Base-by-base conservation (phyloP, 2,113 vertebrate species). In the Poeciliopsis occidentalis region DNA sequence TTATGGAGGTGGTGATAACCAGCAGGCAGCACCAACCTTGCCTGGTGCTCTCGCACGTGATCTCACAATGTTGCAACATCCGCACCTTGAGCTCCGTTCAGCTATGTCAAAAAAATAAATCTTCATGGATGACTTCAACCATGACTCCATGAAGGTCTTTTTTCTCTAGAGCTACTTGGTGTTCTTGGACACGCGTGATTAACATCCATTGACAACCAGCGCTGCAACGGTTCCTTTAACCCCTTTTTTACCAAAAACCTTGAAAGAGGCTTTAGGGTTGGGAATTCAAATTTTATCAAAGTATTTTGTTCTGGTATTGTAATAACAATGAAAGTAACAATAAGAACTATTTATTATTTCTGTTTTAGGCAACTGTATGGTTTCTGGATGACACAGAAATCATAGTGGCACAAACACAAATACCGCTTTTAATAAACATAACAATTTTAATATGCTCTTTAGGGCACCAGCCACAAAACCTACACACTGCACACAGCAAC, bases 141-240 rank as follows among this genome's bases (percentile, higher is more conserved):
- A 76, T 32, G 66, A 41, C 39, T 41, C 39, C 39, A 41, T 41
- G 85, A 69, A 72, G 78, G 76, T 82, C 79, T 64, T 67, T 84
- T 73, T 37, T 66, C 65, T 79, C 61, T 74, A 39, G 75, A 24
- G 79, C 70, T 77, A 76, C 85, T 86, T 75, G 82, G 87, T 90
- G 90, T 89, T 69, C 22, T 57, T 69, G 75, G 75, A 74, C 81
- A 84, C 31, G 83, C 87, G 84, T 85, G 88, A 87, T 85, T 79
- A 84, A 81, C 85, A 70, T 82, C 85, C 80, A 87, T 88, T 89
- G 77, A 89, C 71, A 83, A 69, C 80, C 86, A 80, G 71, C 70
- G 68, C 69, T 22, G 65, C 79, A 85, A 73, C 24, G 76, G 73
- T 85, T 90, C 87, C 83, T 72, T 80, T 82, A 76, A 67, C 73